Percentiles rank a stretch among this genome's conserved stretches.
Evolutionary conservation across 2,888 invertebrate genomes (phyloP).

Genomic region (Lepeophtheirus nordmannii): DNA sequence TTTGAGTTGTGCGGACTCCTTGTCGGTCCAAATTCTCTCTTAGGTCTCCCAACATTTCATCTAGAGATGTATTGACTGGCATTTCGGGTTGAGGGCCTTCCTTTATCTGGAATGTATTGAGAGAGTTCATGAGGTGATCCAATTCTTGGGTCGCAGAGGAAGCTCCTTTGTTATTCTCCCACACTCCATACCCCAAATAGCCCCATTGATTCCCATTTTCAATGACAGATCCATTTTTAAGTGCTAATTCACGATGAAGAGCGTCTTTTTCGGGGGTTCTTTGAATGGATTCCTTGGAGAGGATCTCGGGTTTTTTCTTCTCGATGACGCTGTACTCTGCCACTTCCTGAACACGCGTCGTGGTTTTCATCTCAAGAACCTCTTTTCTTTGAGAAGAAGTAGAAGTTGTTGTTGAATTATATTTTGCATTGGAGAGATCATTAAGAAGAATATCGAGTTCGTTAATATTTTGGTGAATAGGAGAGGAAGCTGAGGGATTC

Average conservation of each 20-base stretch:
- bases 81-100: not conserved
- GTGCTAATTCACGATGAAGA: not conserved
- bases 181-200: constrained; percentile 22
- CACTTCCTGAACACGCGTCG: not conserved
- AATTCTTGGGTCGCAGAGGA: constrained; percentile 85
- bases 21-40: constrained; percentile 94
- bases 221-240: constrained; percentile 2
- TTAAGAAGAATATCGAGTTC: constrained; percentile 80
- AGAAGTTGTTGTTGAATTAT: constrained; percentile 16
- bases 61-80: constrained; percentile 36
- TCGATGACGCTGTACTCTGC: not conserved
- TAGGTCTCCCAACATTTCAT: constrained; percentile 81
- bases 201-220: constrained; percentile 18
- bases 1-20: constrained; percentile 94
- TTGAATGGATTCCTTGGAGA: not conserved
- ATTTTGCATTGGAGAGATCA: constrained; percentile 55
- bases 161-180: constrained; percentile 38
- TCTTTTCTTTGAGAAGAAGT: not conserved
- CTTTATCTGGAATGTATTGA: constrained; percentile 82
- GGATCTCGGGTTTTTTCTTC: not conserved
- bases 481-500: constrained; percentile 30
- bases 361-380: not conserved
- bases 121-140: constrained; percentile 86
- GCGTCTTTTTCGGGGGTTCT: constrained; percentile 15
- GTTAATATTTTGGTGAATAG: constrained; percentile 57